Evolutionary conservation across 2,888 invertebrate species (phyloP).

Genomic region (Lasioglossum oenotherae): DNA sequence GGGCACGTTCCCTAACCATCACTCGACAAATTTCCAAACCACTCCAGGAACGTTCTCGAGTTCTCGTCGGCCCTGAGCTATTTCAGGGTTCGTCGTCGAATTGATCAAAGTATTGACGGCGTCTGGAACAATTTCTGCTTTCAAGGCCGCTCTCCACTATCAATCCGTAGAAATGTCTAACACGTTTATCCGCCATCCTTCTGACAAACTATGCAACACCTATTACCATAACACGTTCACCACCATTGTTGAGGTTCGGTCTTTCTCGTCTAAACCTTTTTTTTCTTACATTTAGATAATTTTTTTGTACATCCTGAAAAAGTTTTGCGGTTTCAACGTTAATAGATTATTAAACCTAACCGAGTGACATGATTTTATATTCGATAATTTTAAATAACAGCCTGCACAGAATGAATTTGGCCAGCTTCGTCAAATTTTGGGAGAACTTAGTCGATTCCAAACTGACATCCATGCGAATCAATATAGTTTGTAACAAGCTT

Average conservation of each 20-base stretch:
- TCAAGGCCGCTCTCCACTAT: background rate
- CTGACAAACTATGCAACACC: background rate
- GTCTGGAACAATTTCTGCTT: conserved; percentile 15
- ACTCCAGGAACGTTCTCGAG: conserved; percentile 51
- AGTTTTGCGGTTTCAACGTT: too few relatives aligned
- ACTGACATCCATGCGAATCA: too few relatives aligned
- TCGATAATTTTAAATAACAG: too few relatives aligned
- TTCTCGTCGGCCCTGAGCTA: conserved; percentile 26
- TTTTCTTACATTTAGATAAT: too few relatives aligned
- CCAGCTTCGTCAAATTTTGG: too few relatives aligned
- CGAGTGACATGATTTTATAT: too few relatives aligned
- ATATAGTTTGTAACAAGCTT: background rate
- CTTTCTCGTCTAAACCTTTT: too few relatives aligned
- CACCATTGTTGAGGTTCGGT: background rate
- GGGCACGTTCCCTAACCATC: conserved; percentile 63
- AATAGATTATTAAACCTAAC: too few relatives aligned
- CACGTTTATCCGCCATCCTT: background rate
- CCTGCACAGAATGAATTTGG: too few relatives aligned
- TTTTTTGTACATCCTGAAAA: too few relatives aligned
- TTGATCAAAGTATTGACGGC: conserved; percentile 44
- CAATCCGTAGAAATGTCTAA: background rate
- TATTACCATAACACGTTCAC: background rate
- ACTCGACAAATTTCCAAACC: conserved; percentile 59
- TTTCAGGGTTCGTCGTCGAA: conserved; percentile 28
- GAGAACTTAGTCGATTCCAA: too few relatives aligned